Evolutionary conservation across 2,888 invertebrate species (phyloP).

Genomic region (Macroteleia sp.): DNA sequence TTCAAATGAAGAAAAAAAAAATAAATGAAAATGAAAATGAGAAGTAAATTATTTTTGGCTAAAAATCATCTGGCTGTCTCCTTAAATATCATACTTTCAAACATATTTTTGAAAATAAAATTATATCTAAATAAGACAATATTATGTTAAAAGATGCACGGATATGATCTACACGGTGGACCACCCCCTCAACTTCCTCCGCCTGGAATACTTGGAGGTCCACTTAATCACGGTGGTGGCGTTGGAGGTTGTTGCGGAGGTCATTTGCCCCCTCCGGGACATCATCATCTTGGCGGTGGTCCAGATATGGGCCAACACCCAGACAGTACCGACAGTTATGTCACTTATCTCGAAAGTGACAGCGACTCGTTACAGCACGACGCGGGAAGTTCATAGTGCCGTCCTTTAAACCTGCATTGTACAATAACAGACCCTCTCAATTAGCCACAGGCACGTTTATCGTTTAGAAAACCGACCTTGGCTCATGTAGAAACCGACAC

Average conservation of each 20-base stretch:
- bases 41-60: no score
- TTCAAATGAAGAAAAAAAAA: no score
- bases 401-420: conserved; percentile 72
- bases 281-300: conserved; percentile 76
- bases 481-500: conserved; percentile 39
- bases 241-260: conserved; percentile 75
- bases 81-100: no score
- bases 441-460: conserved; percentile 45
- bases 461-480: conserved; percentile 27
- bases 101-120: no score
- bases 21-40: no score
- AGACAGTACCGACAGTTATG: conserved; percentile 94
- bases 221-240: conserved; percentile 78
- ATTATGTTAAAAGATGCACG: no score
- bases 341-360: conserved; percentile 96
- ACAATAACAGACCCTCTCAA: conserved; percentile 67
- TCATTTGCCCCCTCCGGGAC: conserved; percentile 76
- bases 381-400: conserved; percentile 86
- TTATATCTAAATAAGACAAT: no score
- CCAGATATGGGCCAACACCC: conserved; percentile 89
- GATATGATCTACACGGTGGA: conserved; percentile 89
- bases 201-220: conserved; percentile 80
- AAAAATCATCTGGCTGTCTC: no score
- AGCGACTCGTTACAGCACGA: conserved; percentile 86
- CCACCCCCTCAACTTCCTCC: conserved; percentile 80